A percentile compares a stretch with the other conserved stretches of the same genome.
phyloP scores from a whole-genome alignment of 2,113 vertebrate species.

The Sterrhoptilus dennistouni region DNA sequence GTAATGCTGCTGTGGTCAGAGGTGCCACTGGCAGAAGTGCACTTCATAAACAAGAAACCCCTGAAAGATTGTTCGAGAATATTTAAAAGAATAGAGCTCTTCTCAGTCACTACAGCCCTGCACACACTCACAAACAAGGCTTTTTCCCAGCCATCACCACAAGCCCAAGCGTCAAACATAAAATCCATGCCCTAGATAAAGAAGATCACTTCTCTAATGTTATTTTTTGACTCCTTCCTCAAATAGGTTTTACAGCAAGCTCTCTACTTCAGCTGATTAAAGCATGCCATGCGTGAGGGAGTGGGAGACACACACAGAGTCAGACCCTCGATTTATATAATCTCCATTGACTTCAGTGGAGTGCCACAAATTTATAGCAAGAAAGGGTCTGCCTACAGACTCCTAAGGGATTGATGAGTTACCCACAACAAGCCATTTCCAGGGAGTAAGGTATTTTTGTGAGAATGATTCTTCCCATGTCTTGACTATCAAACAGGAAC shows the following conservation, averaged over 20 bases:
- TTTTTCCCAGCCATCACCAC: background rate
- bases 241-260: background rate
- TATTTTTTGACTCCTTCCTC: constrained; percentile 12
- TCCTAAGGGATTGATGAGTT: background rate
- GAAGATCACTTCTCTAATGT: constrained; percentile 12
- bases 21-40: background rate
- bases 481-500: background rate
- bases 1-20: background rate
- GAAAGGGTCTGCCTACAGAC: background rate
- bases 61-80: background rate
- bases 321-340: constrained; percentile 20
- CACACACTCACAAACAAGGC: background rate
- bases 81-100: background rate
- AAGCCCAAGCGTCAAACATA: background rate
- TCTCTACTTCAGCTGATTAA: background rate
- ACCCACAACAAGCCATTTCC: background rate
- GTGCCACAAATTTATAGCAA: constrained; percentile 1
- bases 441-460: background rate
- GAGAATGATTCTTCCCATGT: background rate
- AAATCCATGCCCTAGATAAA: constrained; percentile 41
- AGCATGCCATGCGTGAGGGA: background rate
- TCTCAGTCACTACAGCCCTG: background rate
- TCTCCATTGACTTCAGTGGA: background rate
- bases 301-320: constrained; percentile 20
- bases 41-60: background rate